Evolutionary conservation across 2,888 invertebrate species (phyloP).

Genomic region (Hyppa rectilinea): DNA sequence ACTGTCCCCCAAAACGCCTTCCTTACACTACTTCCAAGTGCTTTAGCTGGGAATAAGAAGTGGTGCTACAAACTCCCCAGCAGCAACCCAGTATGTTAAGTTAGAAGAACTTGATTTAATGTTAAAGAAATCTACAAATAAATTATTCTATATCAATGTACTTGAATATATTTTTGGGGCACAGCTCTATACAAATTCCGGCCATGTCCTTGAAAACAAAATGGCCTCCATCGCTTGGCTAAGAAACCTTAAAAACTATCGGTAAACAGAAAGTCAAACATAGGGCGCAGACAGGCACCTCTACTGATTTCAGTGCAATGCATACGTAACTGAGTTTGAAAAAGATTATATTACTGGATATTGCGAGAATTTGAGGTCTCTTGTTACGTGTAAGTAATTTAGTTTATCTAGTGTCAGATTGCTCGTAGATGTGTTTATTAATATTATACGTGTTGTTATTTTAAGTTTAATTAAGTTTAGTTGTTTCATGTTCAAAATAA

Average conservation of each 20-base stretch:
- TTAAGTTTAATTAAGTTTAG: background rate
- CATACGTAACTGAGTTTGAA: slow-evolving; percentile 42
- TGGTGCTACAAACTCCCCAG: too few species aligned
- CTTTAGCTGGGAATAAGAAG: too few species aligned
- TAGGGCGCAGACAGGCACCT: slow-evolving; percentile 78
- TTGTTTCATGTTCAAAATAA: background rate
- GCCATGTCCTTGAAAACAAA: too few species aligned
- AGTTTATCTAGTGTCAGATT: slow-evolving; percentile 10
- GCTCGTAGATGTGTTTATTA: background rate
- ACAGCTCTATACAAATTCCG: too few species aligned
- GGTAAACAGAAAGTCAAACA: slow-evolving; percentile 70
- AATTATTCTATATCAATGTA: too few species aligned
- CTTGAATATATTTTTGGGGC: too few species aligned
- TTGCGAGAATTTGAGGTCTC: background rate
- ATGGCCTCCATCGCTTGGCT: slow-evolving; percentile 10
- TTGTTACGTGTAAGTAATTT: slow-evolving; percentile 1
- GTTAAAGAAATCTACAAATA: background rate
- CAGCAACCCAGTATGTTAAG: too few species aligned
- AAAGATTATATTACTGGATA: slow-evolving; percentile 33
- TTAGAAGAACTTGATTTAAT: too few species aligned
- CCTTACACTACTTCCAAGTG: too few species aligned
- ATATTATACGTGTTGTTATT: background rate
- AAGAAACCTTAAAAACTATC: slow-evolving; percentile 31
- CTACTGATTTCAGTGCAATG: slow-evolving; percentile 47
- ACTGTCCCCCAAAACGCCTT: too few species aligned